phyloP scores from a whole-genome alignment of 2,888 invertebrate genomes.

The Philereme vetulata region DNA sequence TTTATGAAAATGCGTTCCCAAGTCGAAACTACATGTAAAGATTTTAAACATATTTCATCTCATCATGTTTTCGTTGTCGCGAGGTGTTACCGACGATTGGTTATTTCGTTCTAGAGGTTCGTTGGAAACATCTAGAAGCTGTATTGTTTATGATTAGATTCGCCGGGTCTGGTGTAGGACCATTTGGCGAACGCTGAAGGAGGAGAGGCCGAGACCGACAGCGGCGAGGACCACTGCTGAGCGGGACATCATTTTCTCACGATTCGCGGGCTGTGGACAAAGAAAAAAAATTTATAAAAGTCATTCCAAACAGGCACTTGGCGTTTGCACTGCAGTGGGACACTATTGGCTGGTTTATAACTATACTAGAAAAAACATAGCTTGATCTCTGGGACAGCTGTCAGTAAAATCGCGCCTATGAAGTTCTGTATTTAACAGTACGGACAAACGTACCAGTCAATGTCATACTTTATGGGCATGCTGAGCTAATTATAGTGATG shows the following conservation, averaged over 20 bases:
- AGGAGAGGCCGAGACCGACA: constrained; percentile 84
- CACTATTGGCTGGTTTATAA: too few species aligned
- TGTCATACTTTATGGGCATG: too few species aligned
- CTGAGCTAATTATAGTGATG: too few species aligned
- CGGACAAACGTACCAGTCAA: too few species aligned
- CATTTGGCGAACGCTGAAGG: constrained; percentile 86
- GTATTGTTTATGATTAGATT: constrained; percentile 50
- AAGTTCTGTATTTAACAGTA: too few species aligned
- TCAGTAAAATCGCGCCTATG: too few species aligned
- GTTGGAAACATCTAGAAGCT: constrained; percentile 36
- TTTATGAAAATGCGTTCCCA: constrained; percentile 33
- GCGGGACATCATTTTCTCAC: constrained; percentile 83
- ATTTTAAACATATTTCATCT: constrained; percentile 39
- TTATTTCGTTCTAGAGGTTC: constrained; percentile 32
- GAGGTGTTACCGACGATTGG: constrained; percentile 18
- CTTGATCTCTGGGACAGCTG: too few species aligned
- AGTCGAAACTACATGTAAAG: constrained; percentile 27
- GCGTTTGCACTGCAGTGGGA: too few species aligned
- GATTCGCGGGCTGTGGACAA: constrained; percentile 73
- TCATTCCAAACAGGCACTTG: not conserved
- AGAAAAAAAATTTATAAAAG: constrained; percentile 9
- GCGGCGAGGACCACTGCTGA: constrained; percentile 84
- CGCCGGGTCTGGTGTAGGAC: constrained; percentile 74
- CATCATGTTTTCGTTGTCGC: constrained; percentile 19
- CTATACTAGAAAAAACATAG: too few species aligned